A percentile compares a stretch with the other conserved stretches of the same genome.
phyloP scores from a whole-genome alignment of 2,113 vertebrate genomes.

The Emydocephalus ijimae region DNA sequence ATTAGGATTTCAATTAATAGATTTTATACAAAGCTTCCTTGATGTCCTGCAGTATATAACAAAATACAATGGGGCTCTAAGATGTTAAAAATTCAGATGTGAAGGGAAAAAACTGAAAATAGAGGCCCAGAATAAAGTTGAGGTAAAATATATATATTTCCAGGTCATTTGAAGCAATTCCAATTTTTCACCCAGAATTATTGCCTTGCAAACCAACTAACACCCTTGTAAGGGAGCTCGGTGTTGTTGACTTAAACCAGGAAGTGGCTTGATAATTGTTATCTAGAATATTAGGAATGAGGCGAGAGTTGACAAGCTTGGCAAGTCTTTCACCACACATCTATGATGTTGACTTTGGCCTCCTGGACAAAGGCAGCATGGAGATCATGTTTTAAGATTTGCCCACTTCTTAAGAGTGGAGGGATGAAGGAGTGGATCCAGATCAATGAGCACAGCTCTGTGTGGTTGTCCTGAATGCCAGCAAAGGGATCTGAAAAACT shows the following conservation, averaged over 20 bases:
- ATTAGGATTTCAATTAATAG: neutral
- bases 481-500: neutral
- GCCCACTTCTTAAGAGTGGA: neutral
- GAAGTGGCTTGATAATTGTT: neutral
- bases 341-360: neutral
- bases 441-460: neutral
- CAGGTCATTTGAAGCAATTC: neutral
- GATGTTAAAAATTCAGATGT: neutral
- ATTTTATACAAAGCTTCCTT: neutral
- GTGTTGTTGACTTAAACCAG: neutral
- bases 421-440: neutral
- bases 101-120: neutral
- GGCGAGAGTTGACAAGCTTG: neutral
- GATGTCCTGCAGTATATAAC: neutral
- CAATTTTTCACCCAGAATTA: neutral
- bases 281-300: neutral
- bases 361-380: neutral
- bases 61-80: neutral
- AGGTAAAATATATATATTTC: neutral
- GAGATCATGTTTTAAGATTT: neutral
- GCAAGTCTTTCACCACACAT: neutral
- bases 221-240: neutral
- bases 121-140: neutral
- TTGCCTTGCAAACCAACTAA: neutral
- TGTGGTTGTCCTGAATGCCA: neutral